Base-by-base conservation (phyloP, 1,140 invertebrate genomes). In the Harpegnathos saltator region DNA sequence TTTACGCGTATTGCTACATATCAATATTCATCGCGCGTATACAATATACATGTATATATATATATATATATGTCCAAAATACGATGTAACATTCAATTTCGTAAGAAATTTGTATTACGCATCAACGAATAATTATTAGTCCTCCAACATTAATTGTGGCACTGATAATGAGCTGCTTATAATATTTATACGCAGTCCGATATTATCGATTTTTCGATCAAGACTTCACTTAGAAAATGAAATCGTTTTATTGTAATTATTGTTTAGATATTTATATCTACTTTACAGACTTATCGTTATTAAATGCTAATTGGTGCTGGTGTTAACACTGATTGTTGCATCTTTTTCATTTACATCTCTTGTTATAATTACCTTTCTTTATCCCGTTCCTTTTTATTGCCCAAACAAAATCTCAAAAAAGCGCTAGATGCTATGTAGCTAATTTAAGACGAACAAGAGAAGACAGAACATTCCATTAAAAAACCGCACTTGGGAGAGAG, bases 231-330 rank as follows among this genome's bases (percentile, higher is more conserved):
- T 88, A 90, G 68, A 87, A 9, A 26, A 66, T 9, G 38, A 44
- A 87, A 83, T 85, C 89, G 88, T 91, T 90, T 84, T 89, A 89
- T 90, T 91, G 85, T 90, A 89, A 92, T 86, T 88, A 89, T 89
- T 89, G 78, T 89, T 90, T 78, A 86, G 81, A 56, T 90, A 91
- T 92, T 92, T 92, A 90, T 90, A 92, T 71, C 65, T 91, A 90
- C 86, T 86, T 91, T 90, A 87, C 87, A 90, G 71, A 90, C 89
- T 90, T 92, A 89, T 92, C 85, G 87, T 91, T 83, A 92, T 93
- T 92, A 92, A 92, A 93, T 92, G 90, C 89, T 93, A 91, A 92
- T 93, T 92, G 92, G 92, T 93, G 92, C 92, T 93, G 92, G 92
- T 92, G 89, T 90, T 91, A 88, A 91, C 85, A 87, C 11, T 59